Evolutionary conservation across 2,797 vertebrate species (phyloP), one percentile per base, ranked within the genome.

Genomic region (Tiaroga cobitis): DNA sequence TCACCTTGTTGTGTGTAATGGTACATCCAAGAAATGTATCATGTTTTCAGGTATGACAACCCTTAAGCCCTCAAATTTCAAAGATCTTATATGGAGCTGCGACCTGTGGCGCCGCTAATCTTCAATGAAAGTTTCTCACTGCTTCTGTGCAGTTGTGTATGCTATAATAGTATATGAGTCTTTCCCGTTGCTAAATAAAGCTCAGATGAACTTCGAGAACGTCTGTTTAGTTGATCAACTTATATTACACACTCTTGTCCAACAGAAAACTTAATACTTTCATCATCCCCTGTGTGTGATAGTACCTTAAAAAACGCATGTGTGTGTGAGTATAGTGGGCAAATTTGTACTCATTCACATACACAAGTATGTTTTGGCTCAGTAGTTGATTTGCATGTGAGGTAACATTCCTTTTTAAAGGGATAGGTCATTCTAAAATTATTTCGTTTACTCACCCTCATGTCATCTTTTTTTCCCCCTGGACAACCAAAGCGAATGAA

Each of bases 151-250:
- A 75, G 86, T 83, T 86, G 61, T 68, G 82, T 54, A 11, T 54
- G 8, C 51, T 56, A 11, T 41, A 90, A 78, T 76, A 80, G 61
- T 46, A 67, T 72, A 46, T 73, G 46, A 75, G 85, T 83, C 34
- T 80, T 8, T 65, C 74, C 75, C 88, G 87, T 85, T 18, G 90
- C 92, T 94, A 92, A 93, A 91, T 90, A 89, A 93, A 93, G 85
- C 88, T 78, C 85, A 73, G 90, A 86, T 84, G 89, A 92, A 84
- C 81, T 89, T 91, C 80, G 84, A 87, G 85, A 88, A 72, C 81
- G 63, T 81, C 84, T 73, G 82, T 92, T 90, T 91, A 91, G 94
- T 91, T 90, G 90, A 51, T 93, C 91, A 93, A 91, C 91, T 94
- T 90, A 94, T 90, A 91, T 90, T 91, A 92, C 85, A 41, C 37